A percentile compares a stretch with the other conserved stretches of the same genome.
Evolutionary conservation across 2,113 vertebrate species (phyloP).

Genomic region (Acanthisitta chloris): DNA sequence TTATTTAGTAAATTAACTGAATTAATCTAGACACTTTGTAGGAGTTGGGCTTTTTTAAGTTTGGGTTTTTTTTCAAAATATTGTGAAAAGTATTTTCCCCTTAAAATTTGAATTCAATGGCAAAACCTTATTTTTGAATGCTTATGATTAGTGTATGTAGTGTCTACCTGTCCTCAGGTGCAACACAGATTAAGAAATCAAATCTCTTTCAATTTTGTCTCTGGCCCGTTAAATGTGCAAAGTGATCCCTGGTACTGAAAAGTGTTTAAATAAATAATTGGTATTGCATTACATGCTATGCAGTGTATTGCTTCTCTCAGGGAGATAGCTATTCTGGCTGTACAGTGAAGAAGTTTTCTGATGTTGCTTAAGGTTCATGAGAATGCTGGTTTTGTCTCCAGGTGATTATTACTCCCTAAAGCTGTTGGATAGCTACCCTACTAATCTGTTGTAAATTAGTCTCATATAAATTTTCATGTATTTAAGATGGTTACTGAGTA

Average conservation of each 20-base stretch:
- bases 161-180: conserved; percentile 17
- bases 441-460: conserved; percentile 20
- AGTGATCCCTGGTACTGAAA: conserved; percentile 26
- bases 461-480: neutral
- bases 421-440: neutral
- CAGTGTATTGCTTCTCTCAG: conserved; percentile 19
- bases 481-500: neutral
- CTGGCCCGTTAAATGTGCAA: conserved; percentile 20
- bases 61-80: neutral
- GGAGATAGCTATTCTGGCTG: neutral
- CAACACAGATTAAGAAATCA: conserved; percentile 30
- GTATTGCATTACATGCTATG: conserved; percentile 33
- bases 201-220: conserved; percentile 49
- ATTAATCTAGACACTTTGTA: neutral
- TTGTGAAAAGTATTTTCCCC: neutral
- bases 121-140: neutral
- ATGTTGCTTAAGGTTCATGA: neutral
- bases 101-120: conserved; percentile 6
- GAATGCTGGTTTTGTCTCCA: neutral
- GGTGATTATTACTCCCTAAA: neutral
- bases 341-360: conserved; percentile 34
- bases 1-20: neutral
- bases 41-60: accelerated
- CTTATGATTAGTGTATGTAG: neutral
- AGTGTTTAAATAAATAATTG: conserved; percentile 67